Evolutionary conservation across 2,113 vertebrate genomes (phyloP).

Genomic region (Steatornis caripensis): DNA sequence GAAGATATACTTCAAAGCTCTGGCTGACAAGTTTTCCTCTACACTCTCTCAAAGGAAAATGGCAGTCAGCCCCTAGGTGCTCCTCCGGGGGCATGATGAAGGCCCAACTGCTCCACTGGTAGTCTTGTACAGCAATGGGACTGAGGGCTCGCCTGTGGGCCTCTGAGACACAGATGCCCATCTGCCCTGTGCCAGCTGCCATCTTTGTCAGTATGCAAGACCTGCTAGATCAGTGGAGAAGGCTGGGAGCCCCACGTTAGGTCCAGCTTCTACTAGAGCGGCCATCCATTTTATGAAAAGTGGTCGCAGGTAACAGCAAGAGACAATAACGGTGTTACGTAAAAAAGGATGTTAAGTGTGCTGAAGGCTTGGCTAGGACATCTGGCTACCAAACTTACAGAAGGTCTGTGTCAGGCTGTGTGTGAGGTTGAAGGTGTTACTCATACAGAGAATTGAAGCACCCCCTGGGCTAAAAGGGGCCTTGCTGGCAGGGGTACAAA

Average conservation of each 20-base stretch:
- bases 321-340: background rate
- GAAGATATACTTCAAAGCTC: background rate
- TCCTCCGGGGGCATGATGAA: background rate
- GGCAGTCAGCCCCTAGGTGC: background rate
- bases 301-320: background rate
- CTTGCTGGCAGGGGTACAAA: background rate
- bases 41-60: background rate
- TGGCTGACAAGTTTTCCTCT: background rate
- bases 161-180: background rate
- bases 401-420: background rate
- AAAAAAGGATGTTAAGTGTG: background rate
- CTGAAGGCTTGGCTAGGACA: background rate
- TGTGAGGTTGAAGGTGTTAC: background rate
- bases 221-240: background rate
- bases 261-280: background rate
- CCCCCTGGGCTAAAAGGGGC: background rate
- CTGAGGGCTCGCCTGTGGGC: background rate
- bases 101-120: background rate
- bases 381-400: background rate
- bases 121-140: background rate
- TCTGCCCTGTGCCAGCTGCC: background rate
- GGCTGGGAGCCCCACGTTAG: background rate
- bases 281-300: background rate
- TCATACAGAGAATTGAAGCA: background rate
- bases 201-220: background rate